These are phyloP conservation scores for Scarus forsteni DNA, from an alignment of 2,797 vertebrate genomes.

Conservation along the genomic window DNA sequence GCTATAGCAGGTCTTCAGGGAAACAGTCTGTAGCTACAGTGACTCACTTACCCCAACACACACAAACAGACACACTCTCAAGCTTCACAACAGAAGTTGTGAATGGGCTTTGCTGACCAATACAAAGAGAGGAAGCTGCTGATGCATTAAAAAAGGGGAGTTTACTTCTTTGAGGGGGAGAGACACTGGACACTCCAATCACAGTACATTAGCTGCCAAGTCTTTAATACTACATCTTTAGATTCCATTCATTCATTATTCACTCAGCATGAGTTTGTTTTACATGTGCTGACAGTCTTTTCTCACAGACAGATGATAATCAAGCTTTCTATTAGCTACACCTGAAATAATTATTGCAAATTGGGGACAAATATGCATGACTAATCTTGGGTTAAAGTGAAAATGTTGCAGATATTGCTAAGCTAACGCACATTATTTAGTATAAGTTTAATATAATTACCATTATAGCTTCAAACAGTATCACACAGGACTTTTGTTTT, in stretches of 20 bases:
- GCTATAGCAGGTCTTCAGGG: not conserved
- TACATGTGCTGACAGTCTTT: too few species aligned
- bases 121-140: slow-evolving; percentile 43
- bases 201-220: not conserved
- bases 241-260: not conserved
- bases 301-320: too few species aligned
- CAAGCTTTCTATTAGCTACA: too few species aligned
- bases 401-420: too few species aligned
- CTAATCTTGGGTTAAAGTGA: too few species aligned
- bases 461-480: too few species aligned
- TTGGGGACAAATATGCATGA: too few species aligned
- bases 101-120: slow-evolving; percentile 62
- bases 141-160: slow-evolving; percentile 52
- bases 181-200: slow-evolving; percentile 21
- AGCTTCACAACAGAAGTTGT: slow-evolving; percentile 17
- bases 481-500: too few species aligned
- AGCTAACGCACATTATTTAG: too few species aligned
- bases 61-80: slow-evolving; percentile 13
- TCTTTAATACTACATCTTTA: not conserved
- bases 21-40: slow-evolving; percentile 24
- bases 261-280: too few species aligned
- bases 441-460: too few species aligned
- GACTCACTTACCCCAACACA: slow-evolving; percentile 29
- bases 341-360: too few species aligned
- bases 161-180: slow-evolving; percentile 18